Conservation (phyloP, 2,888 invertebrate genomes). For the Drosophila hamatofila region DNA sequence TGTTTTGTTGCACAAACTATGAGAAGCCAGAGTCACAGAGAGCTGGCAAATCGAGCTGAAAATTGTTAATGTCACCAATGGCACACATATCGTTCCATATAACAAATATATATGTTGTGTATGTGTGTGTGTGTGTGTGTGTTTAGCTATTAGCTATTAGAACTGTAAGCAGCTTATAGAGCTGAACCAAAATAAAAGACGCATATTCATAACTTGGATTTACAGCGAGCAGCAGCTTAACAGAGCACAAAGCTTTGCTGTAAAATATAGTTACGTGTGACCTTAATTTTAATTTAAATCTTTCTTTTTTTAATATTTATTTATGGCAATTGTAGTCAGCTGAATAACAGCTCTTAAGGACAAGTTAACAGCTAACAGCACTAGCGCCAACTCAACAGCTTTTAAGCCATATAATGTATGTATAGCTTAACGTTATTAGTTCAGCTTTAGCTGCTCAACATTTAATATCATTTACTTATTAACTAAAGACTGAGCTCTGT, state of each 20-base stretch:
- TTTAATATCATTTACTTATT: too few relatives aligned
- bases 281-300: background rate
- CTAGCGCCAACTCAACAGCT: background rate
- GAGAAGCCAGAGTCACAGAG: slow-evolving; percentile 51
- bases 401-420: too few relatives aligned
- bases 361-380: background rate
- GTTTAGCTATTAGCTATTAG: slow-evolving; percentile 1
- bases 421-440: background rate
- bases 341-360: background rate
- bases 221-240: background rate
- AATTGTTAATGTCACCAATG: slow-evolving; percentile 57
- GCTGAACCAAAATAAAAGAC: background rate
- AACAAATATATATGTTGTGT: background rate
- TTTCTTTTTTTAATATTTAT: background rate
- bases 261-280: background rate
- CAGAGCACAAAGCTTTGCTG: background rate
- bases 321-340: background rate
- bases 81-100: background rate
- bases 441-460: background rate
- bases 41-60: slow-evolving; percentile 66
- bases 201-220: background rate
- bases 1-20: slow-evolving; percentile 55
- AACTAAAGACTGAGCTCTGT: too few relatives aligned
- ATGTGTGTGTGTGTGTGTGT: background rate
- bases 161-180: background rate